Conservation (phyloP, 2,797 vertebrate genomes). For the Pyrocephalus nanus region DNA sequence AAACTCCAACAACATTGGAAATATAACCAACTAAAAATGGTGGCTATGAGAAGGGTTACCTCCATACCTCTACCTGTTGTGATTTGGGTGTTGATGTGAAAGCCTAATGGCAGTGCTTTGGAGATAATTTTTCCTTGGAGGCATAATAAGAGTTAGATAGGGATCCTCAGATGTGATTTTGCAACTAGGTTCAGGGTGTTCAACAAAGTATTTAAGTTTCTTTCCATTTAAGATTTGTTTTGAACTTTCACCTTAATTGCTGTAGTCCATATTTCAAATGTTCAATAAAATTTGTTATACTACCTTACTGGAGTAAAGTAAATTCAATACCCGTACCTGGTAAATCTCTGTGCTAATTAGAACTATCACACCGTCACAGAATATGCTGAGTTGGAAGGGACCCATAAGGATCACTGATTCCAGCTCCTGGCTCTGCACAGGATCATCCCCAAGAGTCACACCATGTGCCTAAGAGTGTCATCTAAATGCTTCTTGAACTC, state of each 20-base stretch:
- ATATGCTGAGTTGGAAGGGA: background rate
- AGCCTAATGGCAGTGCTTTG: background rate
- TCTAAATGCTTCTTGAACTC: background rate
- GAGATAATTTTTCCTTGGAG: background rate
- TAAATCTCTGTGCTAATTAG: background rate
- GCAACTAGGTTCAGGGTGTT: background rate
- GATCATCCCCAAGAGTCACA: background rate
- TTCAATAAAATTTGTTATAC: background rate
- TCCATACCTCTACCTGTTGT: background rate
- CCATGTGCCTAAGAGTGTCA: background rate
- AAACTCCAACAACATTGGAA: background rate
- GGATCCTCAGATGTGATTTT: background rate
- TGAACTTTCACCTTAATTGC: background rate
- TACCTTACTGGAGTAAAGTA: background rate
- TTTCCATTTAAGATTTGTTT: background rate
- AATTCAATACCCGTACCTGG: background rate
- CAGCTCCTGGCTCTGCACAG: background rate
- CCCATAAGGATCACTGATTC: background rate
- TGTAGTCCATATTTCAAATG: background rate
- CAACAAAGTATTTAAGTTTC: background rate
- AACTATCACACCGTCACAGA: background rate
- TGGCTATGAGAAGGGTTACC: background rate
- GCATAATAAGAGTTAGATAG: background rate
- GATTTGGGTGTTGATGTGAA: background rate
- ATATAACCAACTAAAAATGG: background rate